Evolutionary conservation across 2,888 invertebrate genomes (phyloP).

Genomic region (Itoplectis maculator): DNA sequence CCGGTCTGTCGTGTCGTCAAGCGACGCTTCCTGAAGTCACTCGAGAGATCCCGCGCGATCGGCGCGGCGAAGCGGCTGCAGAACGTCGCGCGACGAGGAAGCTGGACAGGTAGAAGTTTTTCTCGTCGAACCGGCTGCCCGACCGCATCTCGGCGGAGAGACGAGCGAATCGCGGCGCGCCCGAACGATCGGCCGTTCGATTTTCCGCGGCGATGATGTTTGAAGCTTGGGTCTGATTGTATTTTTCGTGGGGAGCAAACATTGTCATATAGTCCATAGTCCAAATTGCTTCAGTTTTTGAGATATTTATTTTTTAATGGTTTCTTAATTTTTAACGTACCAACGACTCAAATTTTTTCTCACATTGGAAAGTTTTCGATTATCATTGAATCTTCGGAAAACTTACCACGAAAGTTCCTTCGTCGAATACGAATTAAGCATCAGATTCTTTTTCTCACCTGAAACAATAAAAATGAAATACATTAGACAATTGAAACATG

Average conservation of each 20-base stretch:
- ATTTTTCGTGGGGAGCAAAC: too few species aligned
- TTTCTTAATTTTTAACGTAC: too few species aligned
- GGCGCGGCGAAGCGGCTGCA: conserved; percentile 30
- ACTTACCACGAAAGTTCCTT: neutral
- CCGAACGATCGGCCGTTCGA: conserved; percentile 48
- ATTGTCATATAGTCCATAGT: too few species aligned
- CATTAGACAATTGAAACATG: conserved; percentile 13
- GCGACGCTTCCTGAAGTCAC: conserved; percentile 70
- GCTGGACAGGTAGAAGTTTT: conserved; percentile 69
- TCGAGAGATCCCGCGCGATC: conserved; percentile 64
- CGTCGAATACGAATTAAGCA: too few species aligned
- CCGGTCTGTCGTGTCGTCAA: conserved; percentile 71
- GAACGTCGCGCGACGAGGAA: conserved; percentile 56
- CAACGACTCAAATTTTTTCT: too few species aligned
- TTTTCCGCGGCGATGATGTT: too few species aligned
- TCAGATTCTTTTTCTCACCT: conserved; percentile 45
- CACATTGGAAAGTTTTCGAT: neutral
- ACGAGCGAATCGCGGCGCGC: conserved; percentile 52
- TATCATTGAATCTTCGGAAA: neutral
- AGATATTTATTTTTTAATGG: too few species aligned
- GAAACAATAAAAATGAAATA: conserved; percentile 42
- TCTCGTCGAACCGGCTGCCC: conserved; percentile 67
- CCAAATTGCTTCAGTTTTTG: too few species aligned
- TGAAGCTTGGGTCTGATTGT: conserved; percentile 10
- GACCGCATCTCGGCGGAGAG: conserved; percentile 60